Evolutionary conservation across 2,797 vertebrate genomes (phyloP).

Genomic region (Hipposideros larvatus): DNA sequence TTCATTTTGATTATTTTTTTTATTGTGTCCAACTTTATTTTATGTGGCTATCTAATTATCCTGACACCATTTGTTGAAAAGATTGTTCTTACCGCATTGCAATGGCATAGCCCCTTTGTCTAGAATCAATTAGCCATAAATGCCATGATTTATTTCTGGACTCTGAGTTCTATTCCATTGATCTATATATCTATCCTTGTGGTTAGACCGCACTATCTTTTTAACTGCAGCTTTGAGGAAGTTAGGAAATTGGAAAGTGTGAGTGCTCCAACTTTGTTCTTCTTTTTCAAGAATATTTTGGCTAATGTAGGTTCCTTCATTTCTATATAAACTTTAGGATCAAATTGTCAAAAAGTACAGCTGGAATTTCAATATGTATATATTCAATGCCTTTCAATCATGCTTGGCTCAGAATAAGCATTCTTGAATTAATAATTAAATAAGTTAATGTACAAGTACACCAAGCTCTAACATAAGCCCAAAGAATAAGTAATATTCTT

Average conservation of each 20-base stretch:
- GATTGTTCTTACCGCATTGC: neutral
- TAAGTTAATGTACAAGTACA: neutral
- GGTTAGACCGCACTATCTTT: neutral
- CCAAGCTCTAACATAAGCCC: neutral
- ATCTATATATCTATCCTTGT: neutral
- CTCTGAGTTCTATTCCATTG: neutral
- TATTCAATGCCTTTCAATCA: neutral
- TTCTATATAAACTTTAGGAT: neutral
- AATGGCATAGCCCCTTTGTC: neutral
- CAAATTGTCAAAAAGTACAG: neutral
- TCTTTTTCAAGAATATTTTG: neutral
- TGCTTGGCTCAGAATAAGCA: neutral
- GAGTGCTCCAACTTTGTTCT: neutral
- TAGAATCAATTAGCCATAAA: neutral
- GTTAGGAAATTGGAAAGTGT: neutral
- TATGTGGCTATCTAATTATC: neutral
- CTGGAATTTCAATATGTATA: neutral
- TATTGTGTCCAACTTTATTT: neutral
- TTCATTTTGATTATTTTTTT: neutral
- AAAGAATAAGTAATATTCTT: neutral
- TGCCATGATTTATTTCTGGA: neutral
- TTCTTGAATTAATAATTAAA: slow-evolving; percentile 7
- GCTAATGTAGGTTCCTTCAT: neutral
- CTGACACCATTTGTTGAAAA: neutral
- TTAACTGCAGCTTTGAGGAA: neutral